Conservation (phyloP, 2,888 invertebrate species). For the Dasysyrphus albostriatus region DNA sequence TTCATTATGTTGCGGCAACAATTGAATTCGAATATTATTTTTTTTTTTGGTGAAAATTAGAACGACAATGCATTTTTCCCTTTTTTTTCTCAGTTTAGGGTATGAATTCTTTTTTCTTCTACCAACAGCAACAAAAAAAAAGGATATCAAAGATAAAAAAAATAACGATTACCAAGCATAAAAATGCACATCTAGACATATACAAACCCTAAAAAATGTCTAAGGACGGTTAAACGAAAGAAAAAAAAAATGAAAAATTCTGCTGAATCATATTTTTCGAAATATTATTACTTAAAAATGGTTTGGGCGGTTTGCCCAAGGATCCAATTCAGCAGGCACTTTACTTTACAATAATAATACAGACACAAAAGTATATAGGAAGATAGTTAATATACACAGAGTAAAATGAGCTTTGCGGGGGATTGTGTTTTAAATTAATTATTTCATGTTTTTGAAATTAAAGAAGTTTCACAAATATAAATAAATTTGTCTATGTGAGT, state of each 20-base stretch:
- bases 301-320: slow-evolving; percentile 71
- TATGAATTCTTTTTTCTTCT: slow-evolving; percentile 1
- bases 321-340: slow-evolving; percentile 45
- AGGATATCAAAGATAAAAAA: slow-evolving; percentile 28
- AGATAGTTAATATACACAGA: background rate
- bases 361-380: too few relatives aligned
- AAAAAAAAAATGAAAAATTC: slow-evolving; percentile 40
- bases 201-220: slow-evolving; percentile 10
- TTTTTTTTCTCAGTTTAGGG: background rate
- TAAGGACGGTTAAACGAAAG: slow-evolving; percentile 20
- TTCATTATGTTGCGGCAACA: slow-evolving; percentile 72
- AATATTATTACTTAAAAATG: slow-evolving; percentile 74
- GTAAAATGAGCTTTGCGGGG: background rate
- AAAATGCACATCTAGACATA: slow-evolving; percentile 62
- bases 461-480: too few relatives aligned
- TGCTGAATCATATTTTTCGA: slow-evolving; percentile 73
- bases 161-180: slow-evolving; percentile 62
- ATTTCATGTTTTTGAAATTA: too few relatives aligned
- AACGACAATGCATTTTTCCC: slow-evolving; percentile 67
- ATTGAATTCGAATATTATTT: slow-evolving; percentile 54
- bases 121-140: background rate
- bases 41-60: slow-evolving; percentile 54
- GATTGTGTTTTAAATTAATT: too few relatives aligned
- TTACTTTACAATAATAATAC: background rate
- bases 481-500: too few relatives aligned